Base-by-base conservation (phyloP, 2,113 vertebrate genomes). In the Archocentrus centrarchus region DNA sequence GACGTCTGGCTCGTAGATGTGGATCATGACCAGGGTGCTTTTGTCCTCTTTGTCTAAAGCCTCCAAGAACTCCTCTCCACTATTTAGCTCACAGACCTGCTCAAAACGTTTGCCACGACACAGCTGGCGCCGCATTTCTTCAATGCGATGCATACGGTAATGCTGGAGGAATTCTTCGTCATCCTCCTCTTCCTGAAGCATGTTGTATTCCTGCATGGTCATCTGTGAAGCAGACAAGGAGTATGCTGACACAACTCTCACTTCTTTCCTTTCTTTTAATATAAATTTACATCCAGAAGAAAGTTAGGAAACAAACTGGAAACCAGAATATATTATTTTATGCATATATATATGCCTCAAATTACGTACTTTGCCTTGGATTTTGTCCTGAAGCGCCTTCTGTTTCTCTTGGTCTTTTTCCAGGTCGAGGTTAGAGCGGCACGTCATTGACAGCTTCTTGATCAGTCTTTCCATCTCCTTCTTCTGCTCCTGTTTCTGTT, bases 111-210 rank as follows among this genome's bases (percentile, higher is more conserved):
- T 97, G 30, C 97, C 97, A 0, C 94, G 95, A 85, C 95, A 97
- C 59, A 99, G 82, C 94, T 98, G 98, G 77, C 95, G 96, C 15
- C 96, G 96, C 98, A 99, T 99, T 92, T 99, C 97, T 73, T 98
- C 97, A 82, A 99, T 99, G 39, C 98, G 96, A 95, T 99, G 98
- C 94, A 97, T 96, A n/a, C 98, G 96, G 94, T 99, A 99, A 47
- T 97, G 97, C 95, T 97, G 97, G 32, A 99, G 90, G 88, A 99
- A 99, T 1, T 96, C 97, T 89, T 99, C 97, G 0, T 99, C 98
- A 0, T 99, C 98, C 3, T 96, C 93, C 0, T 96, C 95, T 0
- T 97, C 95, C 39, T 96, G 96, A 77, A 97, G 92, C 92, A 96
- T 94, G 87, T 96, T 96, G 83, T 98, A 97, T n/a, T 98, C 98